These are phyloP conservation scores for Globia sparganii DNA, from an alignment of 2,888 invertebrate species.

Conservation along the genomic window DNA sequence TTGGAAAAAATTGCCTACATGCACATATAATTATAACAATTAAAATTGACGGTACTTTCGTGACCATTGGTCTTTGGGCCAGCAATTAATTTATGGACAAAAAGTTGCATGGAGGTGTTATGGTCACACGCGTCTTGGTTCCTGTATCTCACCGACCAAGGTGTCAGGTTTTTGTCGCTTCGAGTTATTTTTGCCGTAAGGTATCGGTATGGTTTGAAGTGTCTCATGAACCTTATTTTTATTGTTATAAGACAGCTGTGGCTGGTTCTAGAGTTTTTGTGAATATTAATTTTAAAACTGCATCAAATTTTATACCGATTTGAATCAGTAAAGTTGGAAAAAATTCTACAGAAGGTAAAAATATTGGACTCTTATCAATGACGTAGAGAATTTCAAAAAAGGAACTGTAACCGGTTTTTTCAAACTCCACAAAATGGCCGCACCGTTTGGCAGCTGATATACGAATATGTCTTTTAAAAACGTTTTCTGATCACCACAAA, in stretches of 20 bases:
- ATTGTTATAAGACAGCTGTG: neutral
- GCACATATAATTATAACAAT: slow-evolving; percentile 53
- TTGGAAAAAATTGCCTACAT: slow-evolving; percentile 44
- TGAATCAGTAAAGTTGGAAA: neutral
- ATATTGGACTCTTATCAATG: neutral
- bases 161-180: slow-evolving; percentile 55
- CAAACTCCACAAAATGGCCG: slow-evolving; percentile 28
- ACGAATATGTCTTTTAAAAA: slow-evolving; percentile 21
- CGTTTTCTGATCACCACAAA: slow-evolving; percentile 16
- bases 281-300: neutral
- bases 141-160: slow-evolving; percentile 42
- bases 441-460: slow-evolving; percentile 35
- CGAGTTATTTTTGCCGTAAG: slow-evolving; percentile 34
- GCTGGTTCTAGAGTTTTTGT: neutral
- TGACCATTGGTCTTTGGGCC: slow-evolving; percentile 53
- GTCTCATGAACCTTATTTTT: slow-evolving; percentile 14
- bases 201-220: slow-evolving; percentile 14
- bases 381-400: slow-evolving; percentile 15
- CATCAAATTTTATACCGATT: neutral
- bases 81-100: slow-evolving; percentile 51
- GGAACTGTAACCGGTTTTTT: slow-evolving; percentile 6
- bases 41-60: slow-evolving; percentile 47
- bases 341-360: neutral
- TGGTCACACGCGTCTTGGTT: slow-evolving; percentile 58
- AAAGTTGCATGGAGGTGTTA: slow-evolving; percentile 54